These are phyloP conservation scores for Euzophera pinguis DNA, from an alignment of 2,888 invertebrate species.

Conservation along the genomic window DNA sequence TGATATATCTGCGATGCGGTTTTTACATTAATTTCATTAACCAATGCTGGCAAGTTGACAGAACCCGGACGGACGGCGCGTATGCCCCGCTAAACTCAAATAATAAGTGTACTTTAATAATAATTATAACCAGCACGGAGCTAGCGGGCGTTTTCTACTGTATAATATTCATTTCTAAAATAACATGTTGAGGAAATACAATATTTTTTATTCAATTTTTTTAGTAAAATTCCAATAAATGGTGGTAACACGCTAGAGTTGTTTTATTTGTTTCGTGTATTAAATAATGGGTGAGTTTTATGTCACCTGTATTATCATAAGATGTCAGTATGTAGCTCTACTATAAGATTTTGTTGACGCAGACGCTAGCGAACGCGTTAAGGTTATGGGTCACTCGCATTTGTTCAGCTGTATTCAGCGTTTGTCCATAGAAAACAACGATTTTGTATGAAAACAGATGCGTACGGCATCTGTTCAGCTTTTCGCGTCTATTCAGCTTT, in stretches of 20 bases:
- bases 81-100: slow-evolving; percentile 7
- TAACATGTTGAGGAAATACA: slow-evolving; percentile 76
- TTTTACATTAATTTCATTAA: not conserved
- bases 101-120: slow-evolving; percentile 15
- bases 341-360: too few relatives aligned
- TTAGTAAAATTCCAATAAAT: slow-evolving; percentile 77
- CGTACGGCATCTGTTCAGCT: too few relatives aligned
- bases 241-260: slow-evolving; percentile 63
- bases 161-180: slow-evolving; percentile 75
- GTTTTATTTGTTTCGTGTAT: too few relatives aligned
- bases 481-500: too few relatives aligned
- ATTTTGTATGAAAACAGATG: too few relatives aligned
- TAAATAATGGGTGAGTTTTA: too few relatives aligned
- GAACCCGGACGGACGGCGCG: slow-evolving; percentile 2
- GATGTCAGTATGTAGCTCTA: too few relatives aligned
- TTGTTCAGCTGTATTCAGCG: too few relatives aligned
- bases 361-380: too few relatives aligned
- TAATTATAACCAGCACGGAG: slow-evolving; percentile 35
- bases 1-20: not conserved
- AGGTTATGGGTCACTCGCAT: too few relatives aligned
- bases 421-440: too few relatives aligned
- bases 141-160: slow-evolving; percentile 63
- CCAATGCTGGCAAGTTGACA: not conserved
- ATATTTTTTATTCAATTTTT: slow-evolving; percentile 81
- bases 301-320: too few relatives aligned